Evolutionary conservation across 2,888 invertebrate species (phyloP), one percentile per base, ranked within the genome.

Genomic region (Minunthozetes semirufus): DNA sequence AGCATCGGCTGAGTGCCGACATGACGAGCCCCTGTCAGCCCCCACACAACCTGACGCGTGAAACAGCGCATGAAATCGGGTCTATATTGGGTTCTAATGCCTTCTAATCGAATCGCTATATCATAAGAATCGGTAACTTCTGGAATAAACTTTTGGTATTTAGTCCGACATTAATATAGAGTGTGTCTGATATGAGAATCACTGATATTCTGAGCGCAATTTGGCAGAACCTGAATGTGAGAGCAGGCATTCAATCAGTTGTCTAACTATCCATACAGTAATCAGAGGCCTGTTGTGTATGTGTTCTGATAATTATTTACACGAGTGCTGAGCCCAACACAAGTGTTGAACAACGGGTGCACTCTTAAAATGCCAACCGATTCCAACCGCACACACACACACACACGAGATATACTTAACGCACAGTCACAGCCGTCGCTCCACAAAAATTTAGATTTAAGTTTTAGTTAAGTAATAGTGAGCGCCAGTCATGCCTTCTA

Each of bases 221-320:
- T 48, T 11, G 2, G 48, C 17, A 17, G 17, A 48, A 17, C 48
- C 17, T 11, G 29, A 61, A 15, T 13, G 61, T 22, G 56, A 56
- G 56, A 56, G 29, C 33, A 29, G 61, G 61, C 61, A 61, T 61
- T 61, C 61, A 61, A 61, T 61, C 61, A 61, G 61, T n/a, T 9
- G 61, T 61, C 15, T 61, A 61, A 61, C 61, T 61, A 61, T 61
- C 61, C 61, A 61, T 61, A 27, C 22, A 56, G 9, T 59, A 22
- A 22, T 19, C 25, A 25, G 29, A 29, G 25, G 15, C 22, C 61
- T 27, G 17, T 61, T 56, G 56, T 56, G n/a, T 56, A 22, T 56
- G 9, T 50, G n/a, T 25, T 61, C 27, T 27, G 9, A 61, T 61
- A 29, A 61, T 61, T 61, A 61, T 61, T 61, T 61, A 61, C 61